These are phyloP conservation scores for Pipistrellus nathusii DNA, from an alignment of 2,797 vertebrate genomes.

Conservation along the genomic window DNA sequence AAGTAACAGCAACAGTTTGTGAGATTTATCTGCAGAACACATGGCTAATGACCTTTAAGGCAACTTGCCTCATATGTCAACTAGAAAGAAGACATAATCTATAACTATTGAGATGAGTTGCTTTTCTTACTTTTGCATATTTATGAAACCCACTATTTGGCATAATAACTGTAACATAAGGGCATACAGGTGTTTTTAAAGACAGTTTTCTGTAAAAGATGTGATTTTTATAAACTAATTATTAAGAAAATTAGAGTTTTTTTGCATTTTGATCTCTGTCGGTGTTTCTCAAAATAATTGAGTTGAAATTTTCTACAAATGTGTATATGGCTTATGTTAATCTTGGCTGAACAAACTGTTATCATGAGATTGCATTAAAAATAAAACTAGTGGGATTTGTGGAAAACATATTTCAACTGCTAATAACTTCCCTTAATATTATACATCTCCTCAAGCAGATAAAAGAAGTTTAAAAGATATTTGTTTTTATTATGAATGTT, in stretches of 20 bases:
- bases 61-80: slow-evolving; percentile 64
- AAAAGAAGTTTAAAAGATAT: not conserved
- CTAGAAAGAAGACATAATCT: slow-evolving; percentile 47
- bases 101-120: slow-evolving; percentile 63
- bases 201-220: slow-evolving; percentile 56
- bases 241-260: slow-evolving; percentile 73
- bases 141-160: slow-evolving; percentile 64
- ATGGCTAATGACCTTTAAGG: slow-evolving; percentile 73
- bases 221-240: slow-evolving; percentile 61
- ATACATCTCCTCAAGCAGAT: slow-evolving; percentile 49
- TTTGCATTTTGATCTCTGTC: slow-evolving; percentile 66
- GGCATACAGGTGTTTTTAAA: slow-evolving; percentile 61
- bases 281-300: slow-evolving; percentile 67
- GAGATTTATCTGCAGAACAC: slow-evolving; percentile 73
- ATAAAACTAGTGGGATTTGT: slow-evolving; percentile 44
- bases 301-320: slow-evolving; percentile 68
- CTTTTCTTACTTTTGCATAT: slow-evolving; percentile 65
- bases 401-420: slow-evolving; percentile 61
- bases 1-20: slow-evolving; percentile 70
- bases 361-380: slow-evolving; percentile 45
- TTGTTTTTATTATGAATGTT: slow-evolving; percentile 27
- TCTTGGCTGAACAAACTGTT: slow-evolving; percentile 76
- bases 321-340: slow-evolving; percentile 66
- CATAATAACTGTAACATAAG: slow-evolving; percentile 67
- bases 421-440: slow-evolving; percentile 45